phyloP scores from a whole-genome alignment of 2,797 vertebrate genomes.

The Chromis chromis region DNA sequence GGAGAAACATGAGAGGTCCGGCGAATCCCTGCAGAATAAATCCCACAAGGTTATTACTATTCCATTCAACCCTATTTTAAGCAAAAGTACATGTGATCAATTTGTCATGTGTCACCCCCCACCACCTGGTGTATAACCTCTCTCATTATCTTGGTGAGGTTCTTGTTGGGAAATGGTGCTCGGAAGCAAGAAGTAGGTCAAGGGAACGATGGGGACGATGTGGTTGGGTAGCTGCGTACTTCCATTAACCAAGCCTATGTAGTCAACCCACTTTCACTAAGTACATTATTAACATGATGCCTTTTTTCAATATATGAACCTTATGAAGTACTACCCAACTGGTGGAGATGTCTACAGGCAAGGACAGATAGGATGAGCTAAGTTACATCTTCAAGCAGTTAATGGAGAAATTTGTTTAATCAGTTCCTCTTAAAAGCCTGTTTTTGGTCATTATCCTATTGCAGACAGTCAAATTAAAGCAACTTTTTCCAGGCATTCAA shows the following conservation, averaged over 20 bases:
- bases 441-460: too few species aligned
- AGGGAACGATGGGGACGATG: slow-evolving; percentile 25
- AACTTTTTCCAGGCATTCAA: too few species aligned
- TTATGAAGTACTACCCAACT: not conserved
- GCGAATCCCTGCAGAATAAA: slow-evolving; percentile 34
- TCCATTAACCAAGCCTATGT: slow-evolving; percentile 13
- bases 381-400: not conserved
- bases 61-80: slow-evolving; percentile 62
- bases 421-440: too few species aligned
- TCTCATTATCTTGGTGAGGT: slow-evolving; percentile 56
- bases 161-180: slow-evolving; percentile 26
- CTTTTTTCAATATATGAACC: slow-evolving; percentile 1
- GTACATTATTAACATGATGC: slow-evolving; percentile 6
- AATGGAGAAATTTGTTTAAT: too few species aligned
- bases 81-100: slow-evolving; percentile 47
- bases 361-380: not conserved
- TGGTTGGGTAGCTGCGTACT: slow-evolving; percentile 33
- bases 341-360: not conserved
- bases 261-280: not conserved
- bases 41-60: slow-evolving; percentile 44
- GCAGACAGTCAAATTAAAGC: too few species aligned
- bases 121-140: slow-evolving; percentile 46
- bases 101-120: slow-evolving; percentile 71
- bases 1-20: slow-evolving; percentile 31
- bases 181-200: slow-evolving; percentile 66